Evolutionary conservation across 2,113 vertebrate genomes (phyloP).

Genomic region (Equus quagga): DNA sequence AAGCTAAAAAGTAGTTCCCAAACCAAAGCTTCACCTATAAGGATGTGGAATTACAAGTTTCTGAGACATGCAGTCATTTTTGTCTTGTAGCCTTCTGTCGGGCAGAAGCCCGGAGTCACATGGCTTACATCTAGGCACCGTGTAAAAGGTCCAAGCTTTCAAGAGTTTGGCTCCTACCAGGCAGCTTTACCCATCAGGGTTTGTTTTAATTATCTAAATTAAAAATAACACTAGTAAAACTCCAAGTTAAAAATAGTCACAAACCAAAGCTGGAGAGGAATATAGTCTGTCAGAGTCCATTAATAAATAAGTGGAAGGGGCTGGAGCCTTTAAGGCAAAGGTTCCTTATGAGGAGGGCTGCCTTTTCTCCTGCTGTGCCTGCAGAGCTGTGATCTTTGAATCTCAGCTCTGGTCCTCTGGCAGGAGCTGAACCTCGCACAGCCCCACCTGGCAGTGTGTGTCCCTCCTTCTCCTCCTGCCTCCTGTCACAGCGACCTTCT

Average conservation of each 20-base stretch:
- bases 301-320: background rate
- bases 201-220: slow-evolving; percentile 22
- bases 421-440: background rate
- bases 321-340: background rate
- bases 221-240: background rate
- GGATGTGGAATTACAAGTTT: background rate
- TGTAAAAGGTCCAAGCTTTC: background rate
- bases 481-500: background rate
- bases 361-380: background rate
- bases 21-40: background rate
- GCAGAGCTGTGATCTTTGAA: too few species aligned
- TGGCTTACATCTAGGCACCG: background rate
- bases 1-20: background rate
- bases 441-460: background rate
- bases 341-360: background rate
- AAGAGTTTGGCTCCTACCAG: background rate
- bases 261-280: background rate
- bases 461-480: background rate
- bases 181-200: background rate
- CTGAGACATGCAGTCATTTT: background rate
- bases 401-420: background rate
- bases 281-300: background rate
- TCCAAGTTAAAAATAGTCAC: background rate
- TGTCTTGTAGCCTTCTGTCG: background rate
- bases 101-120: background rate